Evolutionary conservation across 2,888 invertebrate genomes (phyloP).

Genomic region (Cetonia aurata): DNA sequence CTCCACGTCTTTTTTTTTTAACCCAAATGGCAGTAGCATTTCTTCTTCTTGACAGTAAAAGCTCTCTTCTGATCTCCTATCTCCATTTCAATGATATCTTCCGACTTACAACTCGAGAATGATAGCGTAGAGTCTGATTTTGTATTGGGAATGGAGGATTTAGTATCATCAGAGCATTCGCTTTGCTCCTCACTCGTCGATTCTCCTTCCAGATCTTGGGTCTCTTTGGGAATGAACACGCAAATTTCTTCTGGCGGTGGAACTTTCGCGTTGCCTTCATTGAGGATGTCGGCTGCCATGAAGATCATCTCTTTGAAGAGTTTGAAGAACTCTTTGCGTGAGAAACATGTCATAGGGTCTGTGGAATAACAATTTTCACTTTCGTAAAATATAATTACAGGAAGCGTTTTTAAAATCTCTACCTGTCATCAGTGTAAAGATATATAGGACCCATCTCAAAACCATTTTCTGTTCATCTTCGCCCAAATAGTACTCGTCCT

Average conservation of each 20-base stretch:
- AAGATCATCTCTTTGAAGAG: slow-evolving; percentile 61
- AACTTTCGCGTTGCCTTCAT: slow-evolving; percentile 56
- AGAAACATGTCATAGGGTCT: slow-evolving; percentile 58
- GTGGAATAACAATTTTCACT: slow-evolving; percentile 42
- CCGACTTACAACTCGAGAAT: slow-evolving; percentile 35
- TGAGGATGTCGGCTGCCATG: slow-evolving; percentile 59
- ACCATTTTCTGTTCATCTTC: slow-evolving; percentile 60
- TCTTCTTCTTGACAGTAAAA: slow-evolving; percentile 26
- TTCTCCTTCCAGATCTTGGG: not conserved
- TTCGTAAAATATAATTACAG: not conserved
- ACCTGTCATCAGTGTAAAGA: slow-evolving; percentile 62
- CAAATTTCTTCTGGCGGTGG: slow-evolving; percentile 59
- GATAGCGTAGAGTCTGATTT: slow-evolving; percentile 35
- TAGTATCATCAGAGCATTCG: not conserved
- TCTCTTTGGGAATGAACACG: slow-evolving; percentile 7
- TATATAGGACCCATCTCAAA: slow-evolving; percentile 61
- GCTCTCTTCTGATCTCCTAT: slow-evolving; percentile 28
- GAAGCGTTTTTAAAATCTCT: slow-evolving; percentile 1
- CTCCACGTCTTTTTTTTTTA: not conserved
- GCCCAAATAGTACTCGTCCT: slow-evolving; percentile 63
- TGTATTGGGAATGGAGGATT: not conserved
- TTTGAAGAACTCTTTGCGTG: slow-evolving; percentile 58
- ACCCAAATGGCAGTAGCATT: slow-evolving; percentile 36
- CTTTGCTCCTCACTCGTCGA: not conserved
- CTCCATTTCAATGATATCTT: slow-evolving; percentile 38